These are phyloP conservation scores for Sapayoa aenigma DNA, from an alignment of 2,113 vertebrate species.

Conservation along the genomic window DNA sequence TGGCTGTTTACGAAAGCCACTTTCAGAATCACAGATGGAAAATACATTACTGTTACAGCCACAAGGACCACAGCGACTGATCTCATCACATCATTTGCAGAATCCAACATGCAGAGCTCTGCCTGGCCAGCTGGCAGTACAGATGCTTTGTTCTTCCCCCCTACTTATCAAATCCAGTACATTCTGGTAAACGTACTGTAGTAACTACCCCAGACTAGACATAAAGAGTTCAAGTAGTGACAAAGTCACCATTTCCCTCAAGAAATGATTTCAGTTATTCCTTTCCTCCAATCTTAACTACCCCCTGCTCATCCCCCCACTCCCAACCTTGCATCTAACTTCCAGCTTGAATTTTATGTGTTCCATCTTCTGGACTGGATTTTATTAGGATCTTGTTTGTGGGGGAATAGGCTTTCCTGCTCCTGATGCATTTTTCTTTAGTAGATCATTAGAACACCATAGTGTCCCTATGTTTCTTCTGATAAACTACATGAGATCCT, in stretches of 20 bases:
- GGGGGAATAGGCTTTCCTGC: not conserved
- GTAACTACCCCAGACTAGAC: not conserved
- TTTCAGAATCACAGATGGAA: conserved; percentile 7
- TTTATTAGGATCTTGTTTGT: not conserved
- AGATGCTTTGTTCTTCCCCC: not conserved
- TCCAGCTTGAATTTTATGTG: not conserved
- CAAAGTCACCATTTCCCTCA: not conserved
- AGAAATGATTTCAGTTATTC: not conserved
- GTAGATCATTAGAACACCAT: not conserved
- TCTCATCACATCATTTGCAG: not conserved
- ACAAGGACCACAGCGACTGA: not conserved
- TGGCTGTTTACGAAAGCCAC: conserved; percentile 4
- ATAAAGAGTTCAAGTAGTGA: not conserved
- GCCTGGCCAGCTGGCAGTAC: not conserved
- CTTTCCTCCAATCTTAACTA: not conserved
- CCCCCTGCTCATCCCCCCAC: too few species aligned
- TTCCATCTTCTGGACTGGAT: not conserved
- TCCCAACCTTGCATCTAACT: not conserved
- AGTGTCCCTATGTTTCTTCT: not conserved
- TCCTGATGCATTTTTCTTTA: not conserved
- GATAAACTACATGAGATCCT: not conserved
- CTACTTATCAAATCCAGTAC: not conserved
- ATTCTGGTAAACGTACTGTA: conserved; percentile 31
- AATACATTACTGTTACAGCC: conserved; percentile 19
- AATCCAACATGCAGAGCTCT: not conserved